A percentile compares a stretch with the other conserved stretches of the same genome.
These are phyloP conservation scores for Acrocephalus arundinaceus DNA, from an alignment of 2,113 vertebrate species.

Conservation along the genomic window DNA sequence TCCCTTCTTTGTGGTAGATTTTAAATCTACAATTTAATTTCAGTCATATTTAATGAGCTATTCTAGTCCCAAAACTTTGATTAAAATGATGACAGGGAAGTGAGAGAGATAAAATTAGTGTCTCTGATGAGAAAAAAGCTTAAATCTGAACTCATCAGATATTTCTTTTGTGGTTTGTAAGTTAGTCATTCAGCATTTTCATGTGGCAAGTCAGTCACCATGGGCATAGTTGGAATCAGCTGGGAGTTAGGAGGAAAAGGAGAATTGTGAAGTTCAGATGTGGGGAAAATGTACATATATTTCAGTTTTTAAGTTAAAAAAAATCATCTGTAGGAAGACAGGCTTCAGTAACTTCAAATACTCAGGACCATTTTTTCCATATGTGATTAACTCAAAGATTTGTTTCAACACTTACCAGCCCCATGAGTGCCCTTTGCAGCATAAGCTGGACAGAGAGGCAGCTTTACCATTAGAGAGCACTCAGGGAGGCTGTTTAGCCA, in stretches of 20 bases:
- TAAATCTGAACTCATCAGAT: not conserved
- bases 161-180: not conserved
- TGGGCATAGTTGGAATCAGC: not conserved
- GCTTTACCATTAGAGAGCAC: not conserved
- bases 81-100: not conserved
- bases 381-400: not conserved
- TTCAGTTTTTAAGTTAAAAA: not conserved
- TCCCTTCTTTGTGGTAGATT: not conserved
- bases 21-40: slow-evolving; percentile 10
- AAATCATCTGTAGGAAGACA: not conserved
- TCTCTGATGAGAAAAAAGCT: not conserved
- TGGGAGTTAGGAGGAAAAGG: not conserved
- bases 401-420: not conserved
- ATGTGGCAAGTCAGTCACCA: not conserved
- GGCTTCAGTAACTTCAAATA: not conserved
- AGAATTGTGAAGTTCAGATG: not conserved
- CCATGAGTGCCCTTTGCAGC: not conserved
- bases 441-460: not conserved
- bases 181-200: not conserved
- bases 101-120: not conserved
- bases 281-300: not conserved
- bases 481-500: not conserved
- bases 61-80: not conserved
- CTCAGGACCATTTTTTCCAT: not conserved
- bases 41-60: not conserved